Evolutionary conservation across 2,888 invertebrate genomes (phyloP).

Genomic region (Drosophila austrosaltans): DNA sequence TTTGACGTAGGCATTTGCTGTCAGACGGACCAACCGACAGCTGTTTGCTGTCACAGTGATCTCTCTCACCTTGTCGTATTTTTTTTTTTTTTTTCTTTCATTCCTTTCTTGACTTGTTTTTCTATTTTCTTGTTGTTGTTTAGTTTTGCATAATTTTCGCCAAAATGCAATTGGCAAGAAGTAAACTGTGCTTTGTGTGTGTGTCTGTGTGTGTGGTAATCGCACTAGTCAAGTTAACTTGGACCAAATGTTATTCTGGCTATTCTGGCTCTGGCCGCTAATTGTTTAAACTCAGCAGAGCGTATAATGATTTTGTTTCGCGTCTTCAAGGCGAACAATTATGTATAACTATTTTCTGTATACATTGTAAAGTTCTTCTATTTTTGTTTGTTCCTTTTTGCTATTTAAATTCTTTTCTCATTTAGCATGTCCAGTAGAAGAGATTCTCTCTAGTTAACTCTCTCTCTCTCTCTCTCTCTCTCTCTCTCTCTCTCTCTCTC

Average conservation of each 20-base stretch:
- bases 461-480: too few species aligned
- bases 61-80: slow-evolving; percentile 59
- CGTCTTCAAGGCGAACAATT: slow-evolving; percentile 56
- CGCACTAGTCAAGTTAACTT: slow-evolving; percentile 25
- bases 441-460: slow-evolving; percentile 9
- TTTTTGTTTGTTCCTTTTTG: background rate
- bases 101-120: too few species aligned
- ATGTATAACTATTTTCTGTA: slow-evolving; percentile 24
- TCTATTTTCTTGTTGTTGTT: too few species aligned
- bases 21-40: slow-evolving; percentile 51
- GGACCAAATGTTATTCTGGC: slow-evolving; percentile 31
- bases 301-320: slow-evolving; percentile 65
- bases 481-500: too few species aligned
- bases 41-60: slow-evolving; percentile 69
- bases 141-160: slow-evolving; percentile 54
- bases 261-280: slow-evolving; percentile 8
- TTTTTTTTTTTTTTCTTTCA: slow-evolving; percentile 20
- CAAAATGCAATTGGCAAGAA: slow-evolving; percentile 15
- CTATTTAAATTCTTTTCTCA: background rate
- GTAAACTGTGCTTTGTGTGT: background rate
- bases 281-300: slow-evolving; percentile 56
- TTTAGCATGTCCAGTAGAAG: slow-evolving; percentile 44
- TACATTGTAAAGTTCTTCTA: background rate
- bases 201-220: slow-evolving; percentile 39
- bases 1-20: slow-evolving; percentile 30